Evolutionary conservation across 2,113 vertebrate genomes (phyloP).

Genomic region (Aptenodytes forsteri): DNA sequence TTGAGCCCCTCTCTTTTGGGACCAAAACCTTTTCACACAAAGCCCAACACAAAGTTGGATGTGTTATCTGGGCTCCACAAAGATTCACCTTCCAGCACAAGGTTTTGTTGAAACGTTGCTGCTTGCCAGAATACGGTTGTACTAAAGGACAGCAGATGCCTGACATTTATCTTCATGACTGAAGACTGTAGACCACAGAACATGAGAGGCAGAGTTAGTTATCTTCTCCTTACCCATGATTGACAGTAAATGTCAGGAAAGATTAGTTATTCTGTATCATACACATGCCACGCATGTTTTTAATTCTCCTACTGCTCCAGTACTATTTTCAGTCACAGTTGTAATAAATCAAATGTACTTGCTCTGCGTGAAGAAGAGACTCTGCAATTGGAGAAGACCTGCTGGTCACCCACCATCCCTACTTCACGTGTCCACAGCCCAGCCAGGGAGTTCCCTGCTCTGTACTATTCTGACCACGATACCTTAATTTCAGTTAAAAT

Average conservation of each 20-base stretch:
- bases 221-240: slow-evolving; percentile 69
- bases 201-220: slow-evolving; percentile 65
- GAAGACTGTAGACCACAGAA: slow-evolving; percentile 58
- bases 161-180: slow-evolving; percentile 75
- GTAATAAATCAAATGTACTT: slow-evolving; percentile 70
- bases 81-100: background rate
- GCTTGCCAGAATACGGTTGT: background rate
- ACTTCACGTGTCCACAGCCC: background rate
- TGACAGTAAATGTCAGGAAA: slow-evolving; percentile 75
- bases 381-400: background rate
- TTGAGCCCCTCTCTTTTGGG: background rate
- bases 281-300: slow-evolving; percentile 61
- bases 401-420: background rate
- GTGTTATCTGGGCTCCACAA: background rate
- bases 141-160: slow-evolving; percentile 38
- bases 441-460: background rate
- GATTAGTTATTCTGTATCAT: slow-evolving; percentile 73
- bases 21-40: background rate
- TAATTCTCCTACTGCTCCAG: slow-evolving; percentile 59
- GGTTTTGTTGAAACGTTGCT: background rate
- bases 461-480: background rate
- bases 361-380: slow-evolving; percentile 17
- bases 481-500: background rate
- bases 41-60: background rate
- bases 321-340: slow-evolving; percentile 33